Evolutionary conservation across 2,797 vertebrate genomes (phyloP).

Genomic region (Tachyglossus aculeatus): DNA sequence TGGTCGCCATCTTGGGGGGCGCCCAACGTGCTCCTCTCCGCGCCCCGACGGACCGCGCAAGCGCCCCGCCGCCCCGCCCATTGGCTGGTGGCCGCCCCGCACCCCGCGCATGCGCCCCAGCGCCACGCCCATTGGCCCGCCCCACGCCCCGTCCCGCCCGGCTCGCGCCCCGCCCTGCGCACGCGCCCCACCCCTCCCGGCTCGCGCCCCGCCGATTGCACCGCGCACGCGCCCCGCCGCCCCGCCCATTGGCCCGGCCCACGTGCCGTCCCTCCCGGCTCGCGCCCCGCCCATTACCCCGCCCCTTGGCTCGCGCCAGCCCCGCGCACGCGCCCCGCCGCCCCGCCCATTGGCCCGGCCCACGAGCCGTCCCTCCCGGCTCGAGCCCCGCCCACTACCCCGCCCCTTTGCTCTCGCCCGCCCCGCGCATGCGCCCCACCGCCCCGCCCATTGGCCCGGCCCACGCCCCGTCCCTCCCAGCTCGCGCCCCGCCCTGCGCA

Average conservation of each 20-base stretch:
- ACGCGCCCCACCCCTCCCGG: not conserved
- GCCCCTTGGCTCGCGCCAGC: too few species aligned
- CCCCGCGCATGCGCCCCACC: too few species aligned
- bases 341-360: not conserved
- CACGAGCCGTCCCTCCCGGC: not conserved
- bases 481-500: not conserved
- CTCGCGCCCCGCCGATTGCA: not conserved
- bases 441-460: too few species aligned
- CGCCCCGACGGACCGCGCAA: too few species aligned
- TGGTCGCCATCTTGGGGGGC: slow-evolving; percentile 42
- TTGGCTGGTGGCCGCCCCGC: not conserved
- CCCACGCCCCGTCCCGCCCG: too few species aligned
- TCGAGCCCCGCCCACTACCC: accelerated
- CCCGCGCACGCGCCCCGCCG: accelerated
- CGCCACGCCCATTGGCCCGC: too few species aligned
- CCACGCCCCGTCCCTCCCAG: too few species aligned
- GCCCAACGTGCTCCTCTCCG: too few species aligned
- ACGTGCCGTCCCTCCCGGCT: too few species aligned
- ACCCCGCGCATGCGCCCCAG: too few species aligned
- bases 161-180: not conserved
- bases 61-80: accelerated
- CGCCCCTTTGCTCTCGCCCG: accelerated
- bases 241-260: not conserved
- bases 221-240: not conserved
- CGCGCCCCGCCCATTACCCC: too few species aligned